Evolutionary conservation across 2,113 vertebrate genomes (phyloP).

Genomic region (Grus americana): DNA sequence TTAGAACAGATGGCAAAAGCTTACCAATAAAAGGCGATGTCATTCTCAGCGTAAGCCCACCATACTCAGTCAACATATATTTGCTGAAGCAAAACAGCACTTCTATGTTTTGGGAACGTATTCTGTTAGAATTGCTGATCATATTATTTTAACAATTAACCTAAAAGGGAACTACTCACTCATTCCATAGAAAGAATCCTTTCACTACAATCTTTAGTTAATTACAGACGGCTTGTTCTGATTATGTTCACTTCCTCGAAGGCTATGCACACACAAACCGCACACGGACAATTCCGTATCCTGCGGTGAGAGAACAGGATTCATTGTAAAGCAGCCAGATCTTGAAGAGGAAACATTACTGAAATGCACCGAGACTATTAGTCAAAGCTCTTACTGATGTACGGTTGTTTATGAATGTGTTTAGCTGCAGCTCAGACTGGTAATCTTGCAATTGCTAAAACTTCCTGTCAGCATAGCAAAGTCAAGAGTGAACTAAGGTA

Average conservation of each 20-base stretch:
- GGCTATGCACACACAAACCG: background rate
- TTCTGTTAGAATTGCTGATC: constrained; percentile 3
- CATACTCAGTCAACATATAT: constrained; percentile 40
- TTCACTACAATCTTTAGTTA: background rate
- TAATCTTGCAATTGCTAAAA: background rate
- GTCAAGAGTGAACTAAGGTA: background rate
- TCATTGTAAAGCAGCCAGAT: background rate
- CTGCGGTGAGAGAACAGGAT: background rate
- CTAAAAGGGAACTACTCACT: background rate
- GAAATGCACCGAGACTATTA: background rate
- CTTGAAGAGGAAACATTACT: background rate
- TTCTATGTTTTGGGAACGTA: background rate
- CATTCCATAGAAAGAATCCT: background rate
- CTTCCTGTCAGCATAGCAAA: background rate
- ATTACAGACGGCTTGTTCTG: background rate
- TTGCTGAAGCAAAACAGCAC: constrained; percentile 32
- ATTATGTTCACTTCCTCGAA: background rate
- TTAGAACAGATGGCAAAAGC: constrained; percentile 73
- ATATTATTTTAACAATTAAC: constrained; percentile 9
- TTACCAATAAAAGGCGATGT: constrained; percentile 72
- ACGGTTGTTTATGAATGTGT: background rate
- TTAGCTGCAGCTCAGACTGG: background rate
- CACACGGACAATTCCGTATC: background rate
- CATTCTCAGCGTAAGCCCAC: constrained; percentile 63
- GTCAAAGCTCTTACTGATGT: background rate